Conservation (phyloP, 2,797 vertebrate genomes). For the Lateolabrax maculatus region DNA sequence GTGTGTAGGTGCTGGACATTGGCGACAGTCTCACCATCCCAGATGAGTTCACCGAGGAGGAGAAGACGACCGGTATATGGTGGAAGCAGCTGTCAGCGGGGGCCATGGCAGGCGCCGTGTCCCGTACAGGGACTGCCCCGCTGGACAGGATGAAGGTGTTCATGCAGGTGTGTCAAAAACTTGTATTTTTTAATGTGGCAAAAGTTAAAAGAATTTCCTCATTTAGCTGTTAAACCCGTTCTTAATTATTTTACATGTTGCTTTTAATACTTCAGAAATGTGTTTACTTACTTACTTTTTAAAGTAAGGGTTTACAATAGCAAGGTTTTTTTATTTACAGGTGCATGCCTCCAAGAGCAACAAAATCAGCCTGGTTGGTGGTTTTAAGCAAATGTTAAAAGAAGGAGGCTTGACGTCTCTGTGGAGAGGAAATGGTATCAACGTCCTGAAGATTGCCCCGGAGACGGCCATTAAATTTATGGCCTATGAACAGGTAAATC, state of each 20-base stretch:
- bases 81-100: conserved; percentile 94
- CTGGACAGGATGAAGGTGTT: conserved; percentile 96
- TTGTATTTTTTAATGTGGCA: background rate
- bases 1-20: conserved; percentile 91
- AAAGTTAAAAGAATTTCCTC: too few species aligned
- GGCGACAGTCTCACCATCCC: conserved; percentile 94
- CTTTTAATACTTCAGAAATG: too few species aligned
- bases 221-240: background rate
- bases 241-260: background rate
- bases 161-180: conserved; percentile 90
- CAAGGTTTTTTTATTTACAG: conserved; percentile 72
- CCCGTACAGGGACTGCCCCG: conserved; percentile 93
- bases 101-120: conserved; percentile 92
- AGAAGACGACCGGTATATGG: conserved; percentile 93
- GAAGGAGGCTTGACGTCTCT: conserved; percentile 92
- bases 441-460: conserved; percentile 95
- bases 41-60: conserved; percentile 96
- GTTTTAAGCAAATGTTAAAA: conserved; percentile 94
- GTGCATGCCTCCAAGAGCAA: conserved; percentile 92
- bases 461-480: conserved; percentile 97
- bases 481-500: conserved; percentile 94
- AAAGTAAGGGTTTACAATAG: background rate
- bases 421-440: conserved; percentile 95
- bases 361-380: conserved; percentile 89
- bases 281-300: background rate